Evolutionary conservation across 2,113 vertebrate genomes (phyloP).

Genomic region (Phaethornis superciliosus): DNA sequence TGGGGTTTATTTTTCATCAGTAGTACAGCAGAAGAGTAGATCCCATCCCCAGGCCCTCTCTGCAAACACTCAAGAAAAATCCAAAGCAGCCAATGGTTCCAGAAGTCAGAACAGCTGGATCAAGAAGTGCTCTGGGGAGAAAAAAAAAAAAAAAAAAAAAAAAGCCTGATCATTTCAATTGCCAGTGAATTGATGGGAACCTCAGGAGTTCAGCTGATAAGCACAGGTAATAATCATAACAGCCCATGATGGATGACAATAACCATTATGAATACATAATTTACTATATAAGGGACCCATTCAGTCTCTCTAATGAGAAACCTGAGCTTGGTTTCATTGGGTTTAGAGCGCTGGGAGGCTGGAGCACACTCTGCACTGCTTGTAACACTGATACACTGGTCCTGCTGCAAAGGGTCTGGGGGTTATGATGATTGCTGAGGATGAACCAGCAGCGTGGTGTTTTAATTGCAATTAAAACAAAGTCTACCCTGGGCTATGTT

Average conservation of each 20-base stretch:
- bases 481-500: not conserved
- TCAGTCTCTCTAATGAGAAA: not conserved
- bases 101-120: not conserved
- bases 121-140: not conserved
- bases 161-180: not conserved
- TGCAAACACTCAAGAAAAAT: not conserved
- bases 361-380: not conserved
- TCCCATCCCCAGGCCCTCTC: not conserved
- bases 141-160: not conserved
- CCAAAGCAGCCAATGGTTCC: not conserved
- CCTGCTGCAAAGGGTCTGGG: not conserved
- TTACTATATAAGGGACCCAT: not conserved
- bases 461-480: not conserved
- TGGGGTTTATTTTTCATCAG: not conserved
- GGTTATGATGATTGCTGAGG: not conserved
- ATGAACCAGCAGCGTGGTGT: not conserved
- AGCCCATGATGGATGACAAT: not conserved
- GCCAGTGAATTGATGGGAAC: not conserved
- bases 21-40: not conserved
- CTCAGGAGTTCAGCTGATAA: not conserved
- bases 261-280: not conserved
- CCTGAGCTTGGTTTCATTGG: not conserved
- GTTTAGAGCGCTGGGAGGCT: not conserved
- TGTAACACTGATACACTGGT: not conserved
- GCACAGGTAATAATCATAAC: not conserved